Evolutionary conservation across 2,888 invertebrate genomes (phyloP).

Genomic region (Horisme vitalbata): DNA sequence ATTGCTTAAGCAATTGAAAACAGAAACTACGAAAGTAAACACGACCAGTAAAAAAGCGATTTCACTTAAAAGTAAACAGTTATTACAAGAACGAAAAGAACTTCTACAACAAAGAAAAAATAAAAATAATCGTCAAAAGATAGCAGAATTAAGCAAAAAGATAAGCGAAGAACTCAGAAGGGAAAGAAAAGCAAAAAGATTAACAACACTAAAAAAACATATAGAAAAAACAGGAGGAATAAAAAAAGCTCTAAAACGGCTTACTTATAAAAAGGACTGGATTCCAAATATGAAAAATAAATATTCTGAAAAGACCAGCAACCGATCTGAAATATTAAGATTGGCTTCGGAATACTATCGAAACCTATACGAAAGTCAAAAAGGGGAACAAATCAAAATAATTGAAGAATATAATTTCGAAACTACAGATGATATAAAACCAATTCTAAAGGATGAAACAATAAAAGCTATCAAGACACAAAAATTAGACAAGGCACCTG

Average conservation of each 20-base stretch:
- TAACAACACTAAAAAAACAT: too few relatives aligned
- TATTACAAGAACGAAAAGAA: background rate
- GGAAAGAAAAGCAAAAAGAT: background rate
- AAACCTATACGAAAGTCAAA: conserved; percentile 1
- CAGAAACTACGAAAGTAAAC: background rate
- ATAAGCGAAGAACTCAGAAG: background rate
- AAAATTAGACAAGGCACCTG: conserved; percentile 6
- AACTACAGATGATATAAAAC: background rate
- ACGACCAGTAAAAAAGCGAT: too few relatives aligned
- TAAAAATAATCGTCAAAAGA: too few relatives aligned
- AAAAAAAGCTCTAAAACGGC: too few relatives aligned
- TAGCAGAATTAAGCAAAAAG: background rate
- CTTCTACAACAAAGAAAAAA: background rate
- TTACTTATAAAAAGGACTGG: background rate
- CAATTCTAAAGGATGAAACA: background rate
- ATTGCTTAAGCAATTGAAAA: too few relatives aligned
- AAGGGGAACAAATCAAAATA: background rate
- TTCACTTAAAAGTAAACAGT: too few relatives aligned
- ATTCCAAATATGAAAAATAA: background rate
- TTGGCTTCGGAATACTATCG: conserved; percentile 7
- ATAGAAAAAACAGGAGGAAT: too few relatives aligned
- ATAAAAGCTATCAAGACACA: too few relatives aligned
- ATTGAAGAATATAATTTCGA: too few relatives aligned
- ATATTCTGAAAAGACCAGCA: too few relatives aligned
- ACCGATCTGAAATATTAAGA: conserved; percentile 1